These are phyloP conservation scores for Drosophila auraria DNA, from an alignment of 1,140 invertebrate species.

Conservation along the genomic window DNA sequence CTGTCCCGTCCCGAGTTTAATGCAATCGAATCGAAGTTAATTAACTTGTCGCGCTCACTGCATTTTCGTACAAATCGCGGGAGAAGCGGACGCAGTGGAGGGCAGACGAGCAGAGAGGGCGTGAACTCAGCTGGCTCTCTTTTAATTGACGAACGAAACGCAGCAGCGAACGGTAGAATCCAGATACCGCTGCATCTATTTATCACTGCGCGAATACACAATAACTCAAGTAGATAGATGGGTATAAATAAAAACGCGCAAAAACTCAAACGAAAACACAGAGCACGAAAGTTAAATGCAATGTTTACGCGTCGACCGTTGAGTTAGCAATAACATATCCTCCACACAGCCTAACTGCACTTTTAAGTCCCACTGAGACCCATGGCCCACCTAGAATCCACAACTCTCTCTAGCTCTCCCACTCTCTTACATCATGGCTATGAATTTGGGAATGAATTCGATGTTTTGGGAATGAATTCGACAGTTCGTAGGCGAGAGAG, in stretches of 20 bases:
- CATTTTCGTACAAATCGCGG: conserved; percentile 13
- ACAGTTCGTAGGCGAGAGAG: too few relatives aligned
- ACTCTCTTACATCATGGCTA: too few relatives aligned
- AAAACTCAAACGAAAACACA: conserved; percentile 56
- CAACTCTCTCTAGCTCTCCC: too few relatives aligned
- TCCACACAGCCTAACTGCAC: too few relatives aligned
- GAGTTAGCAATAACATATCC: too few relatives aligned
- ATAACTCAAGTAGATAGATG: conserved; percentile 27
- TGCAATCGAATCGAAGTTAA: conserved; percentile 33
- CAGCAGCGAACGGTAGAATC: conserved; percentile 1
- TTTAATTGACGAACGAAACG: conserved; percentile 15
- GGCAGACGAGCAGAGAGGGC: conserved; percentile 4
- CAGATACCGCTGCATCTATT: conserved; percentile 3
- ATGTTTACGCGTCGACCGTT: conserved; percentile 48
- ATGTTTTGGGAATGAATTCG: too few relatives aligned
- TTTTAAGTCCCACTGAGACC: too few relatives aligned
- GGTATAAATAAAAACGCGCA: conserved; percentile 32
- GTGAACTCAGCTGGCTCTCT: conserved; percentile 24
- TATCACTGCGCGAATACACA: conserved; percentile 23
- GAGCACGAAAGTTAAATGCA: conserved; percentile 30
- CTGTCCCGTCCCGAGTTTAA: conserved; percentile 3
- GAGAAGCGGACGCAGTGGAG: not conserved
- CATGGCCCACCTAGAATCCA: too few relatives aligned
- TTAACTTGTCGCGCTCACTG: conserved; percentile 35
- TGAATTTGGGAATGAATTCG: too few relatives aligned